Evolutionary conservation across 2,113 vertebrate species (phyloP), one percentile per base, ranked within the genome.

Genomic region (Ciconia boyciana): DNA sequence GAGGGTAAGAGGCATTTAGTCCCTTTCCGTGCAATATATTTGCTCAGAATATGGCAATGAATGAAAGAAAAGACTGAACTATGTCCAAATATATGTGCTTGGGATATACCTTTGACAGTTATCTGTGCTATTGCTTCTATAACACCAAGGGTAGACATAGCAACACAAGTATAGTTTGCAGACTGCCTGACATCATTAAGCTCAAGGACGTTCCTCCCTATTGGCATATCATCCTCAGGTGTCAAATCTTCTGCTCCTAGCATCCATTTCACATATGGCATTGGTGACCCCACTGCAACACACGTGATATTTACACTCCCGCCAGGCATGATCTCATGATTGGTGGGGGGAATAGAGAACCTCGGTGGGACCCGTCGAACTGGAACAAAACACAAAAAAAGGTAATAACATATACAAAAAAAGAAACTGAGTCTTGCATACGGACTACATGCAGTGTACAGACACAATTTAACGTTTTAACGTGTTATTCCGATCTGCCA

Each of bases 181-280:
- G 99, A 99, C 98, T 99, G 99, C 79, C 99, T 99, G 83, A 99
- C 99, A 96, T 99, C 99, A 32, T 99, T 99, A 61, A 99, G 98
- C 94, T 99, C 99, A 97, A 99, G 98, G 71, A 99, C 99, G n/a
- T 99, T 99, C 89, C 99, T 98, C 94, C 99, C 99, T 93, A 99
- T 99, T 89, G 99, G 99, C 99, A 99, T 99, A 98, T 99, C 99
- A 94, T 99, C 99, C 94, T 99, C 99, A 41, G 99, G 99, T 54
- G 99, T 99, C 93, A 99, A 98, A 97, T 99, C 99, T 97, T 99
- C 99, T 9, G 99, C 99, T 55, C 99, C 99, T 85, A 99, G 98
- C 99, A 99, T 99, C 99, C 99, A 99, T 96, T 99, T 99, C 91
- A 99, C 99, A 92, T 99, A 99, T 51, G 99, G 99, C 99, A 99